These are phyloP conservation scores for Eristalinus aeneus DNA, from an alignment of 2,888 invertebrate species.

Conservation along the genomic window DNA sequence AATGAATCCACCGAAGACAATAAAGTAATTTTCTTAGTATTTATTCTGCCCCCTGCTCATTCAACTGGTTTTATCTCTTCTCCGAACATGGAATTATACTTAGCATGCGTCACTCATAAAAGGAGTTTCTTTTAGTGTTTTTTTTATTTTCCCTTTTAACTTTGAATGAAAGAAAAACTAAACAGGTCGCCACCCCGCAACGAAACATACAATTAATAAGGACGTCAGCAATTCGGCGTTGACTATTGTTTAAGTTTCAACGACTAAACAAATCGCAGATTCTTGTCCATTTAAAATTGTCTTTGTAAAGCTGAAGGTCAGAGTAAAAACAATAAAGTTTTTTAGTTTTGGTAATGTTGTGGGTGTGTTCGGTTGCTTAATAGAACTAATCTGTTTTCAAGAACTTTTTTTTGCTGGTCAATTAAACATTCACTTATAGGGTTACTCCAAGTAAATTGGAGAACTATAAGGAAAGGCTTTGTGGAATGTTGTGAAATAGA, in stretches of 20 bases:
- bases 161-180: neutral
- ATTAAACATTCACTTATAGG: constrained; percentile 16
- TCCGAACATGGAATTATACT: constrained; percentile 53
- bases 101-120: constrained; percentile 27
- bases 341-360: neutral
- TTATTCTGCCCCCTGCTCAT: neutral
- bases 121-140: constrained; percentile 16
- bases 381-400: neutral
- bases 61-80: constrained; percentile 47
- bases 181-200: constrained; percentile 5
- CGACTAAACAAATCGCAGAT: neutral
- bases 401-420: neutral
- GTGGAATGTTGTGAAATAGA: neutral
- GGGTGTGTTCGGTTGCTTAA: neutral
- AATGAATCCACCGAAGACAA: neutral
- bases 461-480: neutral
- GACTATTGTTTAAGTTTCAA: neutral
- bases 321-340: neutral
- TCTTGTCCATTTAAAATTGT: no score
- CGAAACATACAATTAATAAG: constrained; percentile 53
- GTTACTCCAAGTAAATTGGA: neutral
- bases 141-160: neutral
- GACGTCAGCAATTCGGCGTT: constrained; percentile 21
- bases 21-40: neutral
- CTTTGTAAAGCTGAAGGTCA: neutral